Evolutionary conservation across 2,888 invertebrate genomes (phyloP).

Genomic region (Anarsia innoxiella): DNA sequence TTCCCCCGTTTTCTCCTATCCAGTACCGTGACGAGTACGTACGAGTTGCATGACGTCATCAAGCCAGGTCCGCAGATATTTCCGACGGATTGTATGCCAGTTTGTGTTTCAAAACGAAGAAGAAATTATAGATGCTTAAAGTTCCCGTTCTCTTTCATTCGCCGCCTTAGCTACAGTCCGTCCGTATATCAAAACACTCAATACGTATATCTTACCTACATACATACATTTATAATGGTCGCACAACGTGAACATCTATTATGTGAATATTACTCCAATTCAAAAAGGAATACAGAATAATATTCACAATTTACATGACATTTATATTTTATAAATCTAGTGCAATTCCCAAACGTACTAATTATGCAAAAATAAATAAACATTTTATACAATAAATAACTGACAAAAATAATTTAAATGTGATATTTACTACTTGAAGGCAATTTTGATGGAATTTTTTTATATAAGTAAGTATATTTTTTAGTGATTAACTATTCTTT

Average conservation of each 20-base stretch:
- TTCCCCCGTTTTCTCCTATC: too few species aligned
- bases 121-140: too few species aligned
- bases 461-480: too few species aligned
- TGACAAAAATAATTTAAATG: constrained; percentile 30
- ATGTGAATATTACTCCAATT: constrained; percentile 5
- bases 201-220: constrained; percentile 8
- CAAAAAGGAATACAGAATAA: constrained; percentile 20
- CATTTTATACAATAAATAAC: constrained; percentile 27
- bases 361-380: constrained; percentile 36
- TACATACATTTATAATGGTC: constrained; percentile 11
- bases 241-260: constrained; percentile 13
- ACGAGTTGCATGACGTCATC: too few species aligned
- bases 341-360: constrained; percentile 36
- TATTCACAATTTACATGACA: constrained; percentile 23
- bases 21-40: too few species aligned
- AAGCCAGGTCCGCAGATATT: too few species aligned
- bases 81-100: too few species aligned
- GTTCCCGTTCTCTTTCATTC: too few species aligned
- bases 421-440: constrained; percentile 33
- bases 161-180: constrained; percentile 40
- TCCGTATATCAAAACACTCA: constrained; percentile 26
- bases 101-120: too few species aligned
- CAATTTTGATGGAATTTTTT: constrained; percentile 28
- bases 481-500: constrained; percentile 24
- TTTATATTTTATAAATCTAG: constrained; percentile 26